Conservation (phyloP, 2,797 vertebrate species). For the Synaphobranchus kaupii region DNA sequence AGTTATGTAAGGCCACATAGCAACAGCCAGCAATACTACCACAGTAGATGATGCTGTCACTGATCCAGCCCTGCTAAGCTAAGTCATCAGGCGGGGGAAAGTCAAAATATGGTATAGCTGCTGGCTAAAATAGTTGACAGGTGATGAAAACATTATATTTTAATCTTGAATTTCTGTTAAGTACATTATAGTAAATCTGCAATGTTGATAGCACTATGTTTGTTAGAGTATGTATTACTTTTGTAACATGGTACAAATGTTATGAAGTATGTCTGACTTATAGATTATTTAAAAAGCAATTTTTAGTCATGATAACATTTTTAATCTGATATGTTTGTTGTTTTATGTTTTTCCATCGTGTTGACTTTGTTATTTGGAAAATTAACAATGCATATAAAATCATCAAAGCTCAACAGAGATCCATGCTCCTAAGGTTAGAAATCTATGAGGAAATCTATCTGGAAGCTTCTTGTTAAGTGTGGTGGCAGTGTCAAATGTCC, state of each 20-base stretch:
- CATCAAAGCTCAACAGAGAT: not conserved
- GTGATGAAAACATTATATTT: not conserved
- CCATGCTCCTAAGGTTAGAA: not conserved
- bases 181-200: not conserved
- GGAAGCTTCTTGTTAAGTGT: not conserved
- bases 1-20: no score
- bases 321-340: not conserved
- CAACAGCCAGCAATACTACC: no score
- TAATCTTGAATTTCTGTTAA: not conserved
- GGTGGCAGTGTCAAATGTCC: not conserved
- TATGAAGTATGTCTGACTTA: no score
- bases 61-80: not conserved
- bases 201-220: not conserved
- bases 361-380: not conserved
- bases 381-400: not conserved
- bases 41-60: no score
- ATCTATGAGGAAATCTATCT: not conserved
- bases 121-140: no score
- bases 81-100: not conserved
- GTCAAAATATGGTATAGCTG: no score
- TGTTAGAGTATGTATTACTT: not conserved
- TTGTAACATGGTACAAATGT: not conserved
- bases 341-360: not conserved
- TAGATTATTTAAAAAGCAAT: no score
- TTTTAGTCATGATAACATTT: not conserved